phyloP scores from a whole-genome alignment of 1,140 invertebrate species.

The Musca vetustissima region DNA sequence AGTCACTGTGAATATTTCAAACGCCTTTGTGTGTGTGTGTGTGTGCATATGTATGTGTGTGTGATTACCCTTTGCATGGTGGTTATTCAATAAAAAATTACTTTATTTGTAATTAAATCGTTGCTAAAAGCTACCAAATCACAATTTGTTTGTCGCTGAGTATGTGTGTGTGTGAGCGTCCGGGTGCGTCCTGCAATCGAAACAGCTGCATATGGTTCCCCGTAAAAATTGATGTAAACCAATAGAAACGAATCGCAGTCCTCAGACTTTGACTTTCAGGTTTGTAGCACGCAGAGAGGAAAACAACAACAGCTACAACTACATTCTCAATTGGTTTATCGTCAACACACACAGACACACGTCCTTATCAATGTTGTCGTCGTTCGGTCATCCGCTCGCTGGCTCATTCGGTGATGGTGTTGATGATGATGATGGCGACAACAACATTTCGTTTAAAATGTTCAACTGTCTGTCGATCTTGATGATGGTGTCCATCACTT shows the following conservation, averaged over 20 bases:
- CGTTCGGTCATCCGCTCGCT: too few species aligned
- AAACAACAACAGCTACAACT: too few species aligned
- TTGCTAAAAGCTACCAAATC: constrained; percentile 27
- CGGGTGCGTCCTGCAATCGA: too few species aligned
- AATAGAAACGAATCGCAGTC: too few species aligned
- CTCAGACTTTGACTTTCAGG: too few species aligned
- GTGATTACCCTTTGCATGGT: constrained; percentile 31
- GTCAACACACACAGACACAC: background rate
- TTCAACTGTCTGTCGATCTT: background rate
- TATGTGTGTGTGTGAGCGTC: background rate
- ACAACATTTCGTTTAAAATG: background rate
- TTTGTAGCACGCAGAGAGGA: too few species aligned
- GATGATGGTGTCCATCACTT: background rate
- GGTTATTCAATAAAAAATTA: constrained; percentile 55
- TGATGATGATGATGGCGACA: background rate
- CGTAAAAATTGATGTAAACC: too few species aligned
- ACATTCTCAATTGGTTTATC: constrained; percentile 19
- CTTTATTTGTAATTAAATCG: constrained; percentile 55
- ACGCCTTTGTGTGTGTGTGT: too few species aligned
- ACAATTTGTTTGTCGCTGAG: background rate
- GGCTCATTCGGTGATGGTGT: background rate
- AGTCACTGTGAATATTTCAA: too few species aligned
- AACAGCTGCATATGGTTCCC: too few species aligned
- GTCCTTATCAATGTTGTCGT: background rate
- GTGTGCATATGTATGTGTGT: constrained; percentile 22